Percentiles rank a stretch among this genome's conserved stretches.
Evolutionary conservation across 2,113 vertebrate genomes (phyloP).

Genomic region (Rhinopomastus cyanomelas): DNA sequence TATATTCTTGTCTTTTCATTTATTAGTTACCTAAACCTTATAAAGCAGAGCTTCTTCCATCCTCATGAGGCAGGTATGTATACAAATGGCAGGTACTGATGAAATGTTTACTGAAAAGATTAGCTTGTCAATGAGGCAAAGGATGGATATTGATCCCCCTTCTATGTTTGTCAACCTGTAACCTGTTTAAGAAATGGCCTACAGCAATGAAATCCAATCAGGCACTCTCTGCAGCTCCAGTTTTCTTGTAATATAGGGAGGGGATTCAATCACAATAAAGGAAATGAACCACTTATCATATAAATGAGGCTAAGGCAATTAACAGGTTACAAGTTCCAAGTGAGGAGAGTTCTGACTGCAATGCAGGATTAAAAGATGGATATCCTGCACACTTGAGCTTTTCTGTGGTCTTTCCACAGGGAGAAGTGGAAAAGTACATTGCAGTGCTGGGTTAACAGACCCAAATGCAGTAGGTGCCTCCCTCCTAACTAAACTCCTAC

Average conservation of each 20-base stretch:
- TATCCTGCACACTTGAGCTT: not conserved
- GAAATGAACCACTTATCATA: constrained; percentile 74
- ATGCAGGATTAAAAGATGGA: constrained; percentile 7
- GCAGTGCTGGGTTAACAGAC: not conserved
- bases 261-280: constrained; percentile 74
- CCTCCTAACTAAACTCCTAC: not conserved
- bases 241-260: constrained; percentile 61
- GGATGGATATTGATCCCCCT: constrained; percentile 71
- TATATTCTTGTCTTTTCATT: constrained; percentile 66
- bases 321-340: constrained; percentile 64
- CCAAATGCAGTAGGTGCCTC: accelerated
- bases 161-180: constrained; percentile 72
- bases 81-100: constrained; percentile 76
- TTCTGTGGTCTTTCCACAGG: not conserved
- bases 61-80: constrained; percentile 63
- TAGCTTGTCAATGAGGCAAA: constrained; percentile 73
- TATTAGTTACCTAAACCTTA: constrained; percentile 68
- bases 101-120: constrained; percentile 79
- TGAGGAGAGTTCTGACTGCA: constrained; percentile 32
- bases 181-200: constrained; percentile 75
- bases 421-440: not conserved
- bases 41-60: constrained; percentile 54
- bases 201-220: constrained; percentile 73
- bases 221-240: constrained; percentile 66
- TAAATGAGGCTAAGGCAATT: constrained; percentile 72